phyloP scores from a whole-genome alignment of 2,797 vertebrate species.

The Enteromius paludinosus region DNA sequence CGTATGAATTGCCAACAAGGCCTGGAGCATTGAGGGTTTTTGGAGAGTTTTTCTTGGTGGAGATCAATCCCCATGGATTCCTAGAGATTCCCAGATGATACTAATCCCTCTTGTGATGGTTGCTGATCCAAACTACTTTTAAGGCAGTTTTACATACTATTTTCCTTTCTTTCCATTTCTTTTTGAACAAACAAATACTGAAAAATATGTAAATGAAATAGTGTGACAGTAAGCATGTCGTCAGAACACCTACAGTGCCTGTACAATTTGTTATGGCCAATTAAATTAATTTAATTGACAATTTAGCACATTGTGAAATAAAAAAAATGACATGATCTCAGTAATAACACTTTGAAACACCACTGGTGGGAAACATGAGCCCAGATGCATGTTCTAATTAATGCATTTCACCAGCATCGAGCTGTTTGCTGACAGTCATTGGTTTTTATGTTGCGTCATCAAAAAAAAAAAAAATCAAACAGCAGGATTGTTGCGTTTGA shows the following conservation, averaged over 20 bases:
- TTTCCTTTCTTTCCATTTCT: conserved; percentile 59
- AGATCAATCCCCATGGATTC: conserved; percentile 65
- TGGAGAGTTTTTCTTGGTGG: conserved; percentile 59
- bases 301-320: neutral
- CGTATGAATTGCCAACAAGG: neutral
- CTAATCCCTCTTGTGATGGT: conserved; percentile 72
- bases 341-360: neutral
- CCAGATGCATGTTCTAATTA: conserved; percentile 4
- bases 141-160: conserved; percentile 69
- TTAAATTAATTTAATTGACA: neutral
- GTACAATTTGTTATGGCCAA: neutral
- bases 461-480: conserved; percentile 67
- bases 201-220: conserved; percentile 19
- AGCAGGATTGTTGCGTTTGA: conserved; percentile 75
- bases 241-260: neutral
- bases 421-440: conserved; percentile 66
- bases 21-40: conserved; percentile 29
- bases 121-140: conserved; percentile 65
- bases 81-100: conserved; percentile 69
- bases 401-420: conserved; percentile 20
- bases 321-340: neutral
- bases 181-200: conserved; percentile 62
- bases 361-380: neutral
- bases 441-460: conserved; percentile 69
- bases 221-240: neutral